phyloP scores from a whole-genome alignment of 2,888 invertebrate species.

The Yponomeuta malinellus region DNA sequence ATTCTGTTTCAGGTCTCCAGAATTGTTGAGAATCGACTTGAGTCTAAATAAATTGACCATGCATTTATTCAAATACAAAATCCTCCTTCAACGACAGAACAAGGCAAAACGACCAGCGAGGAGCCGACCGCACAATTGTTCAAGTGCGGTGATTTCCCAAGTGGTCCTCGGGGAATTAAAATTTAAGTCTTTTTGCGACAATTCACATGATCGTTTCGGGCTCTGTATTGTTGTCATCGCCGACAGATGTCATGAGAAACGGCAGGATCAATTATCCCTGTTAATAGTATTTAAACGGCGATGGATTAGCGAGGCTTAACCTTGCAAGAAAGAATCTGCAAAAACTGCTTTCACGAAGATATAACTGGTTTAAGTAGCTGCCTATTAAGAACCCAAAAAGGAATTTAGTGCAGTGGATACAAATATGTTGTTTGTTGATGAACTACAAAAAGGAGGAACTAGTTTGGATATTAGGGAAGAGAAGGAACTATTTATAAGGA shows the following conservation, averaged over 20 bases:
- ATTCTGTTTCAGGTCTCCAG: no score
- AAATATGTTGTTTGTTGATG: no score
- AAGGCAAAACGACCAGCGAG: neutral
- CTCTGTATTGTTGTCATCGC: neutral
- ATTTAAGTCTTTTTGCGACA: slow-evolving; percentile 29
- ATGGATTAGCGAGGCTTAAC: neutral
- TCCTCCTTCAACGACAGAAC: neutral
- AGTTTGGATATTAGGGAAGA: no score
- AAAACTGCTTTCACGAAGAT: neutral
- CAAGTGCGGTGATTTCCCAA: slow-evolving; percentile 29
- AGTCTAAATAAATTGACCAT: no score
- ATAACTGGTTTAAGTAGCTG: no score
- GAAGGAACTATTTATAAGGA: no score
- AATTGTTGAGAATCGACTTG: no score
- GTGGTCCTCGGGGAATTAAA: slow-evolving; percentile 36
- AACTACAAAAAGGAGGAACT: no score
- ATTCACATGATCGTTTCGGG: slow-evolving; percentile 9
- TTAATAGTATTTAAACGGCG: slow-evolving; percentile 1
- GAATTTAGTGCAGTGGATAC: no score
- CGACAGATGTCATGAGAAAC: slow-evolving; percentile 1
- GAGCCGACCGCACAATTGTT: slow-evolving; percentile 26
- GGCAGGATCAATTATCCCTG: neutral
- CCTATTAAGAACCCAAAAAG: no score
- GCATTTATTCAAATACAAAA: neutral
- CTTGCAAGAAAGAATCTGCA: neutral